Conservation (phyloP, 1,140 invertebrate species). For the Drosophila equinoxialis region DNA sequence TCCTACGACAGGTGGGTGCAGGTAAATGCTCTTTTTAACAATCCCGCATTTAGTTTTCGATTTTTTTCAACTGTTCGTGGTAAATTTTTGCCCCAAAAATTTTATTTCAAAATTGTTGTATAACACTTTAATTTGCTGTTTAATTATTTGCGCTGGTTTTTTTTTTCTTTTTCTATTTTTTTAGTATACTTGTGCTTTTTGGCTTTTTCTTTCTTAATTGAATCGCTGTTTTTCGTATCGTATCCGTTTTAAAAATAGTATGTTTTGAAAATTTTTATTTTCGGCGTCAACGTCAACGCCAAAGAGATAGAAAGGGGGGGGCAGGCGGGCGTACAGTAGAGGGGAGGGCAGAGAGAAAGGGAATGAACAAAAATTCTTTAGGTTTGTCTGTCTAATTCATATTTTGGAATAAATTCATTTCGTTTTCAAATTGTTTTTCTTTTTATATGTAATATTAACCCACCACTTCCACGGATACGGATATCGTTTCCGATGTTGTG, state of each 20-base stretch:
- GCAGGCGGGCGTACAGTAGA: constrained; percentile 17
- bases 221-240: constrained; percentile 65
- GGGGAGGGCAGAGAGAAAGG: not conserved
- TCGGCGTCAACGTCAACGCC: constrained; percentile 76
- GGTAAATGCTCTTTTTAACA: not conserved
- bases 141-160: constrained; percentile 70
- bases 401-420: constrained; percentile 67
- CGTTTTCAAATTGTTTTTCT: no score
- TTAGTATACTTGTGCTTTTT: constrained; percentile 34
- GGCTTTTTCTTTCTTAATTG: constrained; percentile 43
- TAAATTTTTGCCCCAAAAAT: not conserved
- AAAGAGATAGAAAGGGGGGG: not conserved
- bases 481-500: constrained; percentile 10
- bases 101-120: constrained; percentile 58
- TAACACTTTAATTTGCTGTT: constrained; percentile 80
- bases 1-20: constrained; percentile 37
- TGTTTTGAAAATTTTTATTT: constrained; percentile 79
- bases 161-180: constrained; percentile 46
- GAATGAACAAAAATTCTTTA: not conserved
- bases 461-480: not conserved
- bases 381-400: constrained; percentile 56
- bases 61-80: not conserved
- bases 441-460: no score
- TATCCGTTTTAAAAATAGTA: constrained; percentile 79
- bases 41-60: not conserved